phyloP scores from a whole-genome alignment of 2,888 invertebrate species.

The Drosophila kambysellisi region DNA sequence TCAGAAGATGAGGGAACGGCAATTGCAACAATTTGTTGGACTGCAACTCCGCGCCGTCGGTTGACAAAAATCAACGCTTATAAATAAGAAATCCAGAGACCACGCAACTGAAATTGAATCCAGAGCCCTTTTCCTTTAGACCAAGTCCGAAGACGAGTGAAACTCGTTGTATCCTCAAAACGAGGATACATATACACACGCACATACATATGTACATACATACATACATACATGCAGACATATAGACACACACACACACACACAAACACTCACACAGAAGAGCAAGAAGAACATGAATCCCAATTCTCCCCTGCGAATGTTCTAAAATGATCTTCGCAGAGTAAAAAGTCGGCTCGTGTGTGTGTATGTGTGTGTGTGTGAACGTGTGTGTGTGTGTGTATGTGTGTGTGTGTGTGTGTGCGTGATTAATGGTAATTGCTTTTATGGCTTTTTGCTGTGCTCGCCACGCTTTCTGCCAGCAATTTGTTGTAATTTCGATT shows the following conservation, averaged over 20 bases:
- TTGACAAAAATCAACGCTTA: conserved; percentile 57
- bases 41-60: conserved; percentile 21
- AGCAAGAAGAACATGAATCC: conserved; percentile 12
- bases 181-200: not conserved
- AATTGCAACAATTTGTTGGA: conserved; percentile 67
- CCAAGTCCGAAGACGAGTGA: conserved; percentile 13
- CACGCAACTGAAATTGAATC: conserved; percentile 43
- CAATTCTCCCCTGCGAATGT: conserved; percentile 17
- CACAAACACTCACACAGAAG: not conserved
- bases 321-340: conserved; percentile 23
- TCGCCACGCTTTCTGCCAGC: conserved; percentile 32
- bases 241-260: not conserved
- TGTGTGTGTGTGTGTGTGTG: conserved; percentile 19
- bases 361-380: not conserved
- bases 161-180: conserved; percentile 22
- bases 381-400: not conserved
- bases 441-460: conserved; percentile 38
- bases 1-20: conserved; percentile 15
- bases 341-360: not conserved
- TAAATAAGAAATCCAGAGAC: conserved; percentile 61
- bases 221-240: not conserved
- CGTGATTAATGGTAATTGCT: conserved; percentile 65
- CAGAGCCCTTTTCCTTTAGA: conserved; percentile 10
- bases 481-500: conserved; percentile 52
- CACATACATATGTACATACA: not conserved